Evolutionary conservation across 2,113 vertebrate genomes (phyloP).

Genomic region (Paramormyrops kingsleyae): DNA sequence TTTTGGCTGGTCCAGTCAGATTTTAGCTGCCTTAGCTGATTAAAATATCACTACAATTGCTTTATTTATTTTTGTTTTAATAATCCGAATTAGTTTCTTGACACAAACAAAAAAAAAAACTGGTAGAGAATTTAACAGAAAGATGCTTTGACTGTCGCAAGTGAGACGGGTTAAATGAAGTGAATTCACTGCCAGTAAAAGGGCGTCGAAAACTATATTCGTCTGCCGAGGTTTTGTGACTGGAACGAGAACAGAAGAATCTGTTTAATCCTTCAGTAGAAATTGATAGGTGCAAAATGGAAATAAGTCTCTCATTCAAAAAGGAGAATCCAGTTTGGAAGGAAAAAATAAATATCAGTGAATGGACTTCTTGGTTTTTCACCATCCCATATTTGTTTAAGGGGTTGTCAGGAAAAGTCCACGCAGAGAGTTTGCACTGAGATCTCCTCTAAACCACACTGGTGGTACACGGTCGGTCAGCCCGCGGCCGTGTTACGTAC

Average conservation of each 20-base stretch:
- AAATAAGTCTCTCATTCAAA: constrained; percentile 51
- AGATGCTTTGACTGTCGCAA: constrained; percentile 33
- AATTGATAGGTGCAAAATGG: constrained; percentile 57
- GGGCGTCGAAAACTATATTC: constrained; percentile 57
- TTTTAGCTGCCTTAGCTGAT: neutral
- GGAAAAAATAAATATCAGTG: constrained; percentile 53
- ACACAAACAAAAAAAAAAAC: neutral
- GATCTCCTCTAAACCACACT: constrained; percentile 56
- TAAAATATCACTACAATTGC: neutral
- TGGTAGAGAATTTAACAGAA: constrained; percentile 26
- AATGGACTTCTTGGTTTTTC: constrained; percentile 35
- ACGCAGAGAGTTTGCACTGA: constrained; percentile 46
- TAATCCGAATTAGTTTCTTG: neutral
- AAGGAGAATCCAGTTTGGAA: constrained; percentile 36
- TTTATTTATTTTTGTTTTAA: neutral
- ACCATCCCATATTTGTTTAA: constrained; percentile 51
- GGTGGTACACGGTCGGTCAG: constrained; percentile 52
- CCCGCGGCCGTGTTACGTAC: constrained; percentile 44
- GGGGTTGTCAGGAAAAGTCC: constrained; percentile 49
- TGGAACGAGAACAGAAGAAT: constrained; percentile 58
- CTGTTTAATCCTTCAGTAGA: constrained; percentile 52
- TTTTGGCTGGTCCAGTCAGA: neutral
- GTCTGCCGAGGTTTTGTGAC: constrained; percentile 52
- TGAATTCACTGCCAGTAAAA: constrained; percentile 61
- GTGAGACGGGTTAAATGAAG: constrained; percentile 49